Evolutionary conservation across 2,888 invertebrate species (phyloP).

Genomic region (Cephonodes hylas): DNA sequence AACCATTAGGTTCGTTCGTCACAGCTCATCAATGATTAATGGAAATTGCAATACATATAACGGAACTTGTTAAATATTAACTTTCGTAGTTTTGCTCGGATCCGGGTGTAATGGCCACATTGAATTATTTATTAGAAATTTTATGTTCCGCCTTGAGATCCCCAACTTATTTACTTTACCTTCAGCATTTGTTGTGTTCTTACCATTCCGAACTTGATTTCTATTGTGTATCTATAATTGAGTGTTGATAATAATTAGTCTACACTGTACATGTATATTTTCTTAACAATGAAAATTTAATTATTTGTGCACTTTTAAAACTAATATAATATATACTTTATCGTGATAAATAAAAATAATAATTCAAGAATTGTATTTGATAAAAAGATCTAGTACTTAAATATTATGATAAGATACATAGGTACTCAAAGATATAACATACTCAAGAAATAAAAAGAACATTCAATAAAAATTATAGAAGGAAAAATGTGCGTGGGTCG

Average conservation of each 20-base stretch:
- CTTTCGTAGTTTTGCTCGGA: constrained; percentile 57
- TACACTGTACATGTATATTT: too few relatives aligned
- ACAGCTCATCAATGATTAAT: constrained; percentile 67
- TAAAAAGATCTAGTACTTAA: too few relatives aligned
- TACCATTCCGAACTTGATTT: neutral
- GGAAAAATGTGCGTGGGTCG: too few relatives aligned
- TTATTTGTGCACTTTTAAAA: too few relatives aligned
- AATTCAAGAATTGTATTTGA: too few relatives aligned
- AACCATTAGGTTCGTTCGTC: neutral
- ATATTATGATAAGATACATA: too few relatives aligned
- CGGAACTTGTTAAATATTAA: constrained; percentile 74
- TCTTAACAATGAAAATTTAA: too few relatives aligned
- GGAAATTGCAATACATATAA: constrained; percentile 80
- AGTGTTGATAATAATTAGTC: neutral
- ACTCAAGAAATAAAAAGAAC: too few relatives aligned
- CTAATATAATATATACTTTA: too few relatives aligned
- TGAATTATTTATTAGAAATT: constrained; percentile 53
- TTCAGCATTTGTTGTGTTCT: neutral
- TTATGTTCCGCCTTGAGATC: constrained; percentile 12
- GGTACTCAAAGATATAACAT: too few relatives aligned
- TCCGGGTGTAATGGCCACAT: constrained; percentile 61
- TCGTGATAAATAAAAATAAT: too few relatives aligned
- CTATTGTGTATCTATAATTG: neutral
- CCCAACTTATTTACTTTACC: neutral
- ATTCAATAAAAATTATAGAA: too few relatives aligned